A percentile compares a stretch with the other conserved stretches of the same genome.
phyloP scores from a whole-genome alignment of 2,797 vertebrate species.

The Thalassophryne amazonica region DNA sequence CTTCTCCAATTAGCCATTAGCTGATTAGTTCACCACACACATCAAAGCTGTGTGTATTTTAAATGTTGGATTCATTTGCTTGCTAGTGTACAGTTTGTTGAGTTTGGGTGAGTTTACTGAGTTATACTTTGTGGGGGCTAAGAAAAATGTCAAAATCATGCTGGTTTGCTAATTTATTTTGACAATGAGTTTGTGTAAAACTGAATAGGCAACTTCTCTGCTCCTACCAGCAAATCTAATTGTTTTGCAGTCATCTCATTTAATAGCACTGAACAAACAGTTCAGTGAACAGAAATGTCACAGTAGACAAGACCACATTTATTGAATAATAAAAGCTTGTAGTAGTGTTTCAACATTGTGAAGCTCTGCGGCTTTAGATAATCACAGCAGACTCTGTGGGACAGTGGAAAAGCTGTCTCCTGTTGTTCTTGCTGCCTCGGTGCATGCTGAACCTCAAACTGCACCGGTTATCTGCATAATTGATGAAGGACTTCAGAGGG shows the following conservation, averaged over 20 bases:
- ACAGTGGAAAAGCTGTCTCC: conserved; percentile 23
- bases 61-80: too few species aligned
- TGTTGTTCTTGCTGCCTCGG: conserved; percentile 41
- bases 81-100: too few species aligned
- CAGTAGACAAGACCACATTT: conserved; percentile 16
- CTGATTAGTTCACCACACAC: too few species aligned
- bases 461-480: conserved; percentile 47
- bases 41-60: too few species aligned
- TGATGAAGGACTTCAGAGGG: conserved; percentile 41
- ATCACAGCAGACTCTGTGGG: conserved; percentile 22
- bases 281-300: conserved; percentile 1
- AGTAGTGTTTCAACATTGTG: conserved; percentile 31
- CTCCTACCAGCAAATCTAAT: conserved; percentile 6
- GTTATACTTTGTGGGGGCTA: too few species aligned
- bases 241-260: conserved; percentile 17
- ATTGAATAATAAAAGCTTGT: conserved; percentile 34
- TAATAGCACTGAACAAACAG: conserved; percentile 14
- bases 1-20: too few species aligned
- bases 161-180: not conserved
- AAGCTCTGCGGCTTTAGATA: conserved; percentile 34
- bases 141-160: conserved; percentile 1
- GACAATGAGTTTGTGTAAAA: not conserved
- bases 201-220: not conserved
- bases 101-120: too few species aligned
- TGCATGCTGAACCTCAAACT: conserved; percentile 34